Conservation (phyloP, 2,797 vertebrate species). For the Premnoplex brunnescens region DNA sequence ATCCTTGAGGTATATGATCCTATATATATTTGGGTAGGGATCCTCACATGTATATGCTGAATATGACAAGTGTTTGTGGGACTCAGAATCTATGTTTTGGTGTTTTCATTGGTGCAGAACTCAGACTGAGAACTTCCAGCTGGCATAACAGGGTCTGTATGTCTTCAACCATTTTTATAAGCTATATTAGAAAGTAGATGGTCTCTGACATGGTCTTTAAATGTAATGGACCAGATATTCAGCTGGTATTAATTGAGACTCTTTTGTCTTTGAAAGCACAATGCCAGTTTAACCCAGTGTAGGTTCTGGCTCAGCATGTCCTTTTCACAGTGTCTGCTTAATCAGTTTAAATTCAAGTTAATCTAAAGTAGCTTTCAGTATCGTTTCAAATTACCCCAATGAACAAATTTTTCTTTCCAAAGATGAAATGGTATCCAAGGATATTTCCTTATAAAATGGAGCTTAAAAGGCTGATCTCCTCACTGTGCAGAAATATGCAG, state of each 20-base stretch:
- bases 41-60: background rate
- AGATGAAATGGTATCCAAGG: background rate
- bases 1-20: background rate
- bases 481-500: background rate
- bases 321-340: constrained; percentile 36
- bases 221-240: constrained; percentile 51
- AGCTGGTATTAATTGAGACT: constrained; percentile 68
- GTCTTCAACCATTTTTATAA: constrained; percentile 53
- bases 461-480: background rate
- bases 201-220: constrained; percentile 53
- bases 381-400: background rate
- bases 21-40: background rate
- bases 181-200: constrained; percentile 50
- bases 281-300: constrained; percentile 20
- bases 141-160: constrained; percentile 15
- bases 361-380: constrained; percentile 28
- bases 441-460: background rate
- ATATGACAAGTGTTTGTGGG: background rate
- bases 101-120: background rate
- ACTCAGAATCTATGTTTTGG: background rate
- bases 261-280: constrained; percentile 26
- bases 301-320: constrained; percentile 28
- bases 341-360: constrained; percentile 27
- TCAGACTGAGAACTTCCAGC: background rate
- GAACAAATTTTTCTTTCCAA: background rate